These are phyloP conservation scores for Cryptus viduatorius DNA, from an alignment of 2,888 invertebrate species.

Conservation along the genomic window DNA sequence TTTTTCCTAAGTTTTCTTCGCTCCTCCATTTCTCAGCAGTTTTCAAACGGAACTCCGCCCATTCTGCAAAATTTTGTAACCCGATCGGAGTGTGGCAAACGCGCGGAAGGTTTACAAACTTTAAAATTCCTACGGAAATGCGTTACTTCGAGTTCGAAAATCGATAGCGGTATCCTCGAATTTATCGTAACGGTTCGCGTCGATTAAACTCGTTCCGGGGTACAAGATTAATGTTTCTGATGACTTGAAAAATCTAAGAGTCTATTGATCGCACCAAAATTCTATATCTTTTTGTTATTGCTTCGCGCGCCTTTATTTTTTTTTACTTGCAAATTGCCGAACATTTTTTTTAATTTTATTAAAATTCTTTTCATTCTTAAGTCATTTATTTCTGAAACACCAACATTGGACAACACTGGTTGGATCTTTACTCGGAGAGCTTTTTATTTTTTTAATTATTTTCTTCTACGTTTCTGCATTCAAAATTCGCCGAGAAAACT, in stretches of 20 bases:
- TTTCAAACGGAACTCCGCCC: neutral
- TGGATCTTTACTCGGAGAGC: no score
- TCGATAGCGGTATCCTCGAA: slow-evolving; percentile 1
- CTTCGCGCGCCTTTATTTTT: no score
- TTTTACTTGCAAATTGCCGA: no score
- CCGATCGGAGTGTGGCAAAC: neutral
- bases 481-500: neutral
- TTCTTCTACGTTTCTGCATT: neutral
- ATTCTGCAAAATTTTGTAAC: neutral
- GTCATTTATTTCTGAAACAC: no score
- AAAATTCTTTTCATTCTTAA: no score
- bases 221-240: neutral
- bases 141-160: slow-evolving; percentile 4
- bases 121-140: slow-evolving; percentile 1
- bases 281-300: neutral
- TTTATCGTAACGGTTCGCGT: neutral
- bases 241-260: neutral
- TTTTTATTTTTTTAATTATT: neutral
- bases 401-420: no score
- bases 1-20: slow-evolving; percentile 12
- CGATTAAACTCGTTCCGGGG: neutral
- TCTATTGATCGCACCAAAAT: neutral
- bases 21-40: neutral
- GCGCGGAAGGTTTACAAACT: slow-evolving; percentile 3
- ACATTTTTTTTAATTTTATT: no score